phyloP scores from a whole-genome alignment of 1,140 invertebrate species.

The Drosophila saltans region DNA sequence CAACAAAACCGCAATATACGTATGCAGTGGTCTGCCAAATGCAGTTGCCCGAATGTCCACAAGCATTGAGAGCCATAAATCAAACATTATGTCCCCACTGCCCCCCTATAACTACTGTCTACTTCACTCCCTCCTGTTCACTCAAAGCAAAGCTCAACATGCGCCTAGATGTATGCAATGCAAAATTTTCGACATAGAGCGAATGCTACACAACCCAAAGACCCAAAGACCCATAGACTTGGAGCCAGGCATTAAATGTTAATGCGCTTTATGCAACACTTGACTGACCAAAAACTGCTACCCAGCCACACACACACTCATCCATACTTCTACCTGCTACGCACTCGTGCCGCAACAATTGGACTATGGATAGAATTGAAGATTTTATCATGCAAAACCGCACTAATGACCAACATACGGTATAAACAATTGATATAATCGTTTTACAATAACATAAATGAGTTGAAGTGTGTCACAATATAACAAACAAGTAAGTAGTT shows the following conservation, averaged over 20 bases:
- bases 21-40: not conserved
- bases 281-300: constrained; percentile 37
- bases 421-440: no score
- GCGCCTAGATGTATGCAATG: constrained; percentile 51
- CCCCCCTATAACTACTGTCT: no score
- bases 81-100: constrained; percentile 27
- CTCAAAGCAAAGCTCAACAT: not conserved
- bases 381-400: no score
- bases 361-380: not conserved
- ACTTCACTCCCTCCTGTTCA: no score
- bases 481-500: no score
- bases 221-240: constrained; percentile 18
- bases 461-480: no score
- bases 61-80: constrained; percentile 46
- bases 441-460: no score
- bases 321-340: not conserved
- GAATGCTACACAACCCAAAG: constrained; percentile 8
- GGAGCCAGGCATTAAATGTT: constrained; percentile 59
- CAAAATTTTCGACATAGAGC: constrained; percentile 41
- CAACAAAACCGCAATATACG: not conserved
- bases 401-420: no score
- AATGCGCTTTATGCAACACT: constrained; percentile 62
- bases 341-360: not conserved
- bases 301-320: not conserved
- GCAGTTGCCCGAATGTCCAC: constrained; percentile 10